Evolutionary conservation across 1,140 invertebrate species (phyloP).

Genomic region (Brachionus calyciflorus): DNA sequence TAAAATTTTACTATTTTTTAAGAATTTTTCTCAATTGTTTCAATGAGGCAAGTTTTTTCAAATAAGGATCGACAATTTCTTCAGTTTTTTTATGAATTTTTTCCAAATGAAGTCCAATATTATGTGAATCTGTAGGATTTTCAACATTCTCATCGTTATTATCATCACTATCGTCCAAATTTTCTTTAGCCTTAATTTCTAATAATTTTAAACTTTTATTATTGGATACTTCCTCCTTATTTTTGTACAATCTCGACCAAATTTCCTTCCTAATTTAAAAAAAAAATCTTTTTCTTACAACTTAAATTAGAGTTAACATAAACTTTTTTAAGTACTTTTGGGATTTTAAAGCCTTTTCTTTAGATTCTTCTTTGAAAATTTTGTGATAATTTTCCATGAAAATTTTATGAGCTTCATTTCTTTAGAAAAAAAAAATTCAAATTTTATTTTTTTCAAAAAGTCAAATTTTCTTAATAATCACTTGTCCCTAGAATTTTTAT

Average conservation of each 20-base stretch:
- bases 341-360: conserved; percentile 15
- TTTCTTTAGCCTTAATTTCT: conserved; percentile 27
- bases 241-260: background rate
- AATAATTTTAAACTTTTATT: background rate
- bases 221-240: background rate
- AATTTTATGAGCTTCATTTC: conserved; percentile 52
- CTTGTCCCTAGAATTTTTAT: background rate
- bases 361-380: conserved; percentile 51
- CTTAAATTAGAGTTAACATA: too few species aligned
- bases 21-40: conserved; percentile 53
- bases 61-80: conserved; percentile 52
- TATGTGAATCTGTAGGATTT: conserved; percentile 51
- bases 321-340: background rate
- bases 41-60: conserved; percentile 51
- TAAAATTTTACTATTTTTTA: conserved; percentile 52
- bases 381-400: conserved; percentile 56
- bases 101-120: conserved; percentile 55
- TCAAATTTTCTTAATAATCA: background rate
- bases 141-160: background rate
- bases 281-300: background rate
- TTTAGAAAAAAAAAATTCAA: background rate
- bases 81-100: conserved; percentile 52
- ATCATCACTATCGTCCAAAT: background rate
- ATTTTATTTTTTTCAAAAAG: background rate
- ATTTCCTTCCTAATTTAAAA: background rate